phyloP scores from a whole-genome alignment of 1,140 invertebrate species.

The Caerostris extrusa region DNA sequence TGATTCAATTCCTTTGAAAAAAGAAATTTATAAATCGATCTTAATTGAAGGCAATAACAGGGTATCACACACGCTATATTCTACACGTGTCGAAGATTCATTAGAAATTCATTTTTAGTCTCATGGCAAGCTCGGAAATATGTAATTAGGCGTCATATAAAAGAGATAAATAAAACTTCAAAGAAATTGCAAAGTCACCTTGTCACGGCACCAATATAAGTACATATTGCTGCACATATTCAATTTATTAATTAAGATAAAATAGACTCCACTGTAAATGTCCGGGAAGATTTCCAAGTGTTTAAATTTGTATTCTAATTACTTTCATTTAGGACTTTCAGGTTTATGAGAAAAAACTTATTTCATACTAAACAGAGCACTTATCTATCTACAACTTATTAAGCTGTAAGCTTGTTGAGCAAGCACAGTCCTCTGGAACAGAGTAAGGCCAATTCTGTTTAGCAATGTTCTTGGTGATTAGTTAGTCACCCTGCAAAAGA shows the following conservation, averaged over 20 bases:
- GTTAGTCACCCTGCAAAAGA: neutral
- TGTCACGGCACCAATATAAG: too few species aligned
- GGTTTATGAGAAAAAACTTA: neutral
- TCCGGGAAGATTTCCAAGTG: too few species aligned
- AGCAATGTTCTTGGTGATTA: neutral
- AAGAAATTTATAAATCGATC: neutral
- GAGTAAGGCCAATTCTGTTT: neutral
- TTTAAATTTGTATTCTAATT: too few species aligned
- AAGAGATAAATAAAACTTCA: too few species aligned
- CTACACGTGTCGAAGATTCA: slow-evolving; percentile 4
- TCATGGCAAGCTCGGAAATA: neutral
- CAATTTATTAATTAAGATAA: too few species aligned
- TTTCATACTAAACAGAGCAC: neutral
- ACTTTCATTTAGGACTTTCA: neutral
- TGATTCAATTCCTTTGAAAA: too few species aligned
- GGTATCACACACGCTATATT: neutral
- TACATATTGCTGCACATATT: too few species aligned
- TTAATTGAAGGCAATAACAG: slow-evolving; percentile 1
- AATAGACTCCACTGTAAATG: too few species aligned
- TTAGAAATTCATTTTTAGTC: neutral
- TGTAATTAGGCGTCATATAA: slow-evolving; percentile 23
- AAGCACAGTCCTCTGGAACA: neutral
- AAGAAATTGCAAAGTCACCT: too few species aligned
- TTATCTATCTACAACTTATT: slow-evolving; percentile 18
- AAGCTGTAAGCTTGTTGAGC: neutral